These are phyloP conservation scores for Petrocephalus schoutedeni DNA, from an alignment of 2,797 vertebrate genomes.

Conservation along the genomic window DNA sequence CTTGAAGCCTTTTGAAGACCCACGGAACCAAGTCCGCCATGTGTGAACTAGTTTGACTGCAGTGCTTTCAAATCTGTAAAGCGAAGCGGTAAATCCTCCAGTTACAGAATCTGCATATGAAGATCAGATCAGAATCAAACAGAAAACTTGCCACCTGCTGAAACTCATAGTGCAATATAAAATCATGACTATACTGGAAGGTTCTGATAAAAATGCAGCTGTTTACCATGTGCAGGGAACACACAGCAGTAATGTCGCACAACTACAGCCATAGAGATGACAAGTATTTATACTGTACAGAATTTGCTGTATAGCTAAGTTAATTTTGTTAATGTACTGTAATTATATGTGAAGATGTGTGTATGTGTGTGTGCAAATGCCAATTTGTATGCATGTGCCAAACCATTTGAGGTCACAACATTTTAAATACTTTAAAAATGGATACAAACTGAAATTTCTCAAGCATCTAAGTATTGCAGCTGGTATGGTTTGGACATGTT, in stretches of 20 bases:
- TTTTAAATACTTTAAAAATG: conserved; percentile 33
- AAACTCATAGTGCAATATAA: background rate
- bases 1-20: background rate
- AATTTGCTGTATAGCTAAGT: background rate
- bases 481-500: conserved; percentile 5
- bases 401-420: conserved; percentile 31
- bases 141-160: background rate
- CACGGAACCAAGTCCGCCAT: background rate
- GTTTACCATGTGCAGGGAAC: conserved; percentile 1
- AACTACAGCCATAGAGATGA: conserved; percentile 7
- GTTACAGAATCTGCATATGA: background rate
- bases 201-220: background rate
- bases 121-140: background rate
- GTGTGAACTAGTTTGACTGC: background rate
- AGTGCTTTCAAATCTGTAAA: background rate
- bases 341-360: conserved; percentile 23
- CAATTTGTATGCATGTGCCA: conserved; percentile 27
- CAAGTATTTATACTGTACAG: background rate
- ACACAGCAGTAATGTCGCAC: background rate
- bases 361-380: conserved; percentile 17
- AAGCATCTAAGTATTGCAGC: conserved; percentile 8
- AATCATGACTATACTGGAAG: background rate
- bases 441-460: conserved; percentile 3
- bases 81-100: background rate
- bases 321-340: conserved; percentile 19